Conservation (phyloP, 2,888 invertebrate species). For the Tenthredo mesomela region DNA sequence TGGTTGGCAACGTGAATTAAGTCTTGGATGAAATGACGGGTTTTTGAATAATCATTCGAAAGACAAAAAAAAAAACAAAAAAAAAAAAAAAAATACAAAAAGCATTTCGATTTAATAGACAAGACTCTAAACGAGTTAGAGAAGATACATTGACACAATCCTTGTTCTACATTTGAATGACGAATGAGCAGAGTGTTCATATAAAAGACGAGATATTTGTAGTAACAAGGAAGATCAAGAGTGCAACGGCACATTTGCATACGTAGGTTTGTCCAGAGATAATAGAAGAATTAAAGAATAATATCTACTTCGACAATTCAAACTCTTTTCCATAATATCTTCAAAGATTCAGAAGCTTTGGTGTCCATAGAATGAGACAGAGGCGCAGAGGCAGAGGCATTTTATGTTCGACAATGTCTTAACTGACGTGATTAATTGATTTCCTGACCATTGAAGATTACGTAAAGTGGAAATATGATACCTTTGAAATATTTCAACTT, state of each 20-base stretch:
- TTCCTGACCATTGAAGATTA: slow-evolving; percentile 25
- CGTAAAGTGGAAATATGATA: slow-evolving; percentile 7
- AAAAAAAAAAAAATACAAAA: background rate
- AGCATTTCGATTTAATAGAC: slow-evolving; percentile 22
- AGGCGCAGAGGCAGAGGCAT: background rate
- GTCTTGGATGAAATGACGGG: slow-evolving; percentile 36
- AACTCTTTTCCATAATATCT: slow-evolving; percentile 21
- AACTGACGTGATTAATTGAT: slow-evolving; percentile 33
- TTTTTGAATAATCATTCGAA: slow-evolving; percentile 23
- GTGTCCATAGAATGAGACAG: background rate
- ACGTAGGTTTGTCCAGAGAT: slow-evolving; percentile 29
- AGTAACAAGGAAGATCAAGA: background rate
- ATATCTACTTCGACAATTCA: slow-evolving; percentile 28
- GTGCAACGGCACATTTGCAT: slow-evolving; percentile 15
- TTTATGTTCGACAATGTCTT: slow-evolving; percentile 19
- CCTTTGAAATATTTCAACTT: slow-evolving; percentile 5
- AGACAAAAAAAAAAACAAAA: slow-evolving; percentile 11
- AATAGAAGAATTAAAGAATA: background rate
- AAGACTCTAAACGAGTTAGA: slow-evolving; percentile 21
- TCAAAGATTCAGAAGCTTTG: slow-evolving; percentile 14
- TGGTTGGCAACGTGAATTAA: slow-evolving; percentile 46
- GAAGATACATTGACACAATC: slow-evolving; percentile 45
- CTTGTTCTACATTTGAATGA: slow-evolving; percentile 37
- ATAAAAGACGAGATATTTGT: background rate
- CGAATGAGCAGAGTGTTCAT: background rate